Base-by-base conservation (phyloP, 2,888 invertebrate species). In the Alentia gelatinosa region DNA sequence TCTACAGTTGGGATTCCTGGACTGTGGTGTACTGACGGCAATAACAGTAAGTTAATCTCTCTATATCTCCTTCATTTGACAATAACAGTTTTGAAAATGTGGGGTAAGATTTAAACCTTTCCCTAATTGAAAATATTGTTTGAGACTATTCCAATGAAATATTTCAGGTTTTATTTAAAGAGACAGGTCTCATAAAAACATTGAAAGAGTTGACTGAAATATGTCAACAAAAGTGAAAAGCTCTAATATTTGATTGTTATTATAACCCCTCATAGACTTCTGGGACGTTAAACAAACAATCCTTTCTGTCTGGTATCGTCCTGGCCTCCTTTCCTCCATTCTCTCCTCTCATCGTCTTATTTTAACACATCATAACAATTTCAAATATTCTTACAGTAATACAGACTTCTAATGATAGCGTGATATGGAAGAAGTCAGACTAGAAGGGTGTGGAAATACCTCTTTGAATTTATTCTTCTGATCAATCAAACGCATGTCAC, bases 1-100 rank as follows among this genome's bases (percentile, higher is more conserved):
- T 96, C 97, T 99, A 93, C 98, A 99, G 96, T 97, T 98, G 93
- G 99, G 99, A 0, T 99, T 99, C 96, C 97, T 99, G 90, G 99
- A 99, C 96, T 98, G 99, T 96, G 99, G 99, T 12, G 96, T 97
- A 91, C 95, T 97, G 84, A 94, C 95, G 92, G 96, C 96, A 30
- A 95, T 97, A 89, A 96, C 96, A n/a, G 96, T 96, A 94, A 94
- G 95, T 91, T 47, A 12, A 12, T 47, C 47, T n/a, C n/a, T n/a
- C n/a, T n/a, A n/a, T n/a, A n/a, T n/a, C n/a, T n/a, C n/a, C n/a
- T n/a, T n/a, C n/a, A n/a, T n/a, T n/a, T n/a, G n/a, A n/a, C n/a
- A n/a, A n/a, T n/a, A n/a, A n/a, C n/a, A n/a, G n/a, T n/a, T n/a
- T n/a, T n/a, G n/a, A n/a, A n/a, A n/a, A n/a, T n/a, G n/a, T n/a